Conservation (phyloP, 2,888 invertebrate species). For the Amphipyra tragopoginis region DNA sequence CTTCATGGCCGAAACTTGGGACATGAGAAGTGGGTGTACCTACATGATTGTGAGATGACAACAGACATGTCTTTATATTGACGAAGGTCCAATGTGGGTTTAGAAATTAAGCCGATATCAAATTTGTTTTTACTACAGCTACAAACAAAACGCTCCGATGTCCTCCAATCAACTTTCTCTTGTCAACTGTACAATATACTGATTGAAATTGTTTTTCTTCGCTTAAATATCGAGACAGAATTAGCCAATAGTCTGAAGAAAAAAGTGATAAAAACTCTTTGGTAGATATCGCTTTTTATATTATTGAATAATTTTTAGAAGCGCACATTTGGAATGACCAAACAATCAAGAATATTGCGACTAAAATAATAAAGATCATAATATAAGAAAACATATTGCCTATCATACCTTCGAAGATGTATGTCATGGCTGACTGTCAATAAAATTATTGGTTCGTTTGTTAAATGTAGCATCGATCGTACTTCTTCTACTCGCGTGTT, state of each 20-base stretch:
- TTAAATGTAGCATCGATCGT: too few relatives aligned
- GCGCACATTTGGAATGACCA: background rate
- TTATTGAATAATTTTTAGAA: background rate
- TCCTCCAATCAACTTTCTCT: constrained; percentile 60
- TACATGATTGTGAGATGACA: constrained; percentile 52
- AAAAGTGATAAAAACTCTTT: constrained; percentile 19
- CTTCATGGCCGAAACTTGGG: constrained; percentile 27
- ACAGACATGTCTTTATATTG: constrained; percentile 47
- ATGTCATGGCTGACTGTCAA: constrained; percentile 1
- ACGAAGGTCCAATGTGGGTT: constrained; percentile 52
- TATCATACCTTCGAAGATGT: background rate
- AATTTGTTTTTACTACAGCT: constrained; percentile 34
- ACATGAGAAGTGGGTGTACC: constrained; percentile 36
- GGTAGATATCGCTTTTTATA: constrained; percentile 1
- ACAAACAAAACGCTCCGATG: constrained; percentile 41
- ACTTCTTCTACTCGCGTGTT: too few relatives aligned
- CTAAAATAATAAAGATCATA: background rate
- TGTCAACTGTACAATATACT: constrained; percentile 41
- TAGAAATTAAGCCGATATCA: constrained; percentile 42
- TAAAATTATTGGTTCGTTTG: constrained; percentile 3
- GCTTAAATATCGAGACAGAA: constrained; percentile 33
- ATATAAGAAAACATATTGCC: background rate
- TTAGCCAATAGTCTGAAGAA: constrained; percentile 36
- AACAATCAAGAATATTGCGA: background rate
- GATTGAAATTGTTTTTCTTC: constrained; percentile 45